Evolutionary conservation across 2,797 vertebrate species (phyloP), one percentile per base, ranked within the genome.

Genomic region (Xenopus petersii): DNA sequence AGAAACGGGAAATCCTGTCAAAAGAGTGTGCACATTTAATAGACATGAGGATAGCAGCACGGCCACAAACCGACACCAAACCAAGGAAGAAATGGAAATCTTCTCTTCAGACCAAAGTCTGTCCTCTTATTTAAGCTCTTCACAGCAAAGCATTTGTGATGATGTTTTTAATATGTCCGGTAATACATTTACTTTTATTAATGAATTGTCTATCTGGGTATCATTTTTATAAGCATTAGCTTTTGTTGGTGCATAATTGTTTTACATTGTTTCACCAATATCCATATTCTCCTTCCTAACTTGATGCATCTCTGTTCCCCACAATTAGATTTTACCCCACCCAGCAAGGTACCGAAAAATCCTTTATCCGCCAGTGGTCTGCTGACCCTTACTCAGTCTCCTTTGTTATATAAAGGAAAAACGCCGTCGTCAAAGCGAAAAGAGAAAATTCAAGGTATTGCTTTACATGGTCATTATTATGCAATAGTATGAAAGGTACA

Each of bases 381-480:
- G 16, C 80, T 92, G 42, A 93, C 95, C 0, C 93, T 99, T 75
- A 98, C 97, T 17, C 91, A 88, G 73, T 99, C 98, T 5, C 98
- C 97, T 0, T 79, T 99, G 84, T 88, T 99, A 64, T 95, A 94
- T 80, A 91, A 86, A 54, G 87, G 91, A 15, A 91, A 82, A 80
- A 82, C 84, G 0, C 83, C 85, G 0, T 85, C 90, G 0, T 78
- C 87, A 2, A 78, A 51, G 64, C 85, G 79, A 58, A 90, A 60
- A 76, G n/a, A 6, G 12, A 11, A 13, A 24, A 60, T 2, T 10
- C 58, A 60, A 3, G 0, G 26, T 60, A 60, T 51, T 51, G 5
- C 36, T 42, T 42, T 42, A 9, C 1, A 9, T 42, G 5, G 8
- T 42, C 36, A 7, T 5, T 42, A 42, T 9, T 42, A 42, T 42